These are phyloP conservation scores for Paratilapia polleni DNA, from an alignment of 2,113 vertebrate genomes.

Conservation along the genomic window DNA sequence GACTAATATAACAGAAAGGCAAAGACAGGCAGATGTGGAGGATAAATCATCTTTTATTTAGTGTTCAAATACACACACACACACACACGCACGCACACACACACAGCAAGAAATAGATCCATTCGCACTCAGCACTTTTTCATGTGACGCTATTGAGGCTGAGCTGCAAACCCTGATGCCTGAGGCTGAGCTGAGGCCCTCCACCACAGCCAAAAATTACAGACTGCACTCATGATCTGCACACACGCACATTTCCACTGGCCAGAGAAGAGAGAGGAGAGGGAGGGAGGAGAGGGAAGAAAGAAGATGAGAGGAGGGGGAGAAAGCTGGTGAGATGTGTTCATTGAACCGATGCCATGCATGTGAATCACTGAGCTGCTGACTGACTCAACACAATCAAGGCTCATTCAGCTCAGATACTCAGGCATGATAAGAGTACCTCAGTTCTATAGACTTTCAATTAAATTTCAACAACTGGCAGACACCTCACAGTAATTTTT, in stretches of 20 bases:
- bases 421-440: constrained; percentile 7
- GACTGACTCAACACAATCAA: constrained; percentile 17
- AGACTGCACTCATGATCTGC: constrained; percentile 76
- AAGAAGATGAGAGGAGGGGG: constrained; percentile 6
- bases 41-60: constrained; percentile 55
- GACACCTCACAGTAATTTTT: constrained; percentile 1
- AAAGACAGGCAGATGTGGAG: constrained; percentile 28
- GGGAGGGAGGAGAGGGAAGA: neutral
- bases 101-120: constrained; percentile 53
- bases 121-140: constrained; percentile 78
- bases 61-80: constrained; percentile 24
- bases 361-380: constrained; percentile 51
- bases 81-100: constrained; percentile 32
- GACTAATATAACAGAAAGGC: neutral
- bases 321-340: constrained; percentile 15
- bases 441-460: neutral
- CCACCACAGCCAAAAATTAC: constrained; percentile 81
- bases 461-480: neutral
- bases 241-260: constrained; percentile 79
- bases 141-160: constrained; percentile 81
- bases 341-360: constrained; percentile 52
- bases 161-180: constrained; percentile 73
- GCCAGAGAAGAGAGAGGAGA: constrained; percentile 53
- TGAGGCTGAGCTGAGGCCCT: constrained; percentile 72
- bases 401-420: constrained; percentile 19